Evolutionary conservation across 2,113 vertebrate genomes (phyloP).

Genomic region (Oenanthe melanoleuca): DNA sequence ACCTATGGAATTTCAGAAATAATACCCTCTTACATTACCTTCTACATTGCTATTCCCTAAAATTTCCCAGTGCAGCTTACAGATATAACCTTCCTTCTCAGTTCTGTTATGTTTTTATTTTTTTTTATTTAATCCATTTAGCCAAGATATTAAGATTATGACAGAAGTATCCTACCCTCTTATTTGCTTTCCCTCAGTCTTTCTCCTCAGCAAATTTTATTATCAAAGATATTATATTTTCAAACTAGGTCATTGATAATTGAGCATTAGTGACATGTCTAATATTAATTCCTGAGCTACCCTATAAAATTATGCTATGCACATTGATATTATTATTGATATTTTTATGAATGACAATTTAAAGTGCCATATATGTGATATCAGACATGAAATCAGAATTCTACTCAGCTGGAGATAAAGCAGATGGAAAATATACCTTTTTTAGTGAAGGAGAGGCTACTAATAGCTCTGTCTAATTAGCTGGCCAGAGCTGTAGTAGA

Average conservation of each 20-base stretch:
- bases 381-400: neutral
- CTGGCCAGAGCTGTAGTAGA: neutral
- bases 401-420: neutral
- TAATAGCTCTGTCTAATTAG: neutral
- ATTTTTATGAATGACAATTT: neutral
- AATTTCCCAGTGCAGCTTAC: neutral
- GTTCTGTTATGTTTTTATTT: neutral
- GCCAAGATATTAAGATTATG: neutral
- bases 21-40: neutral
- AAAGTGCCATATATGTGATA: neutral
- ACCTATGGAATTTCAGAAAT: neutral
- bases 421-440: neutral
- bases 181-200: neutral
- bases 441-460: neutral
- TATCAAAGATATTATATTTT: neutral
- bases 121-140: neutral
- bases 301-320: neutral
- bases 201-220: neutral
- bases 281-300: neutral
- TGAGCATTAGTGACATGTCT: neutral
- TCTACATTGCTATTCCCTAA: neutral
- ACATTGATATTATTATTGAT: neutral
- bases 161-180: neutral
- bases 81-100: neutral
- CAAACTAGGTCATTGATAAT: neutral